Conservation (phyloP, 2,888 invertebrate genomes). For the Latrodectus elegans region DNA sequence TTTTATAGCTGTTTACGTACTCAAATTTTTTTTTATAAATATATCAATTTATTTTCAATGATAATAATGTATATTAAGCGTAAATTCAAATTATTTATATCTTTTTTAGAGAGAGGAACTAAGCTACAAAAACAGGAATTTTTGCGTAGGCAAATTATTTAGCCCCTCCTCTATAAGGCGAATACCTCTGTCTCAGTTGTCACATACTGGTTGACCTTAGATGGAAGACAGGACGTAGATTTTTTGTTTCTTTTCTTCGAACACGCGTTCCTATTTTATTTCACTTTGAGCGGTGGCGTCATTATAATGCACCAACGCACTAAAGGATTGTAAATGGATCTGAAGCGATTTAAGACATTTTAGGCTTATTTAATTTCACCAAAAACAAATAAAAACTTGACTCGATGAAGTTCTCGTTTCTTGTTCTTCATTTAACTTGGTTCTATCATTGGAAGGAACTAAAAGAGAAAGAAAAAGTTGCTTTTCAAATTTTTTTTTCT, state of each 20-base stretch:
- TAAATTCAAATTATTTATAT: no score
- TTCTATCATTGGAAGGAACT: no score
- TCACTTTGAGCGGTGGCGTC: slow-evolving; percentile 25
- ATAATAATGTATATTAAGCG: no score
- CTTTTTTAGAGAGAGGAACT: no score
- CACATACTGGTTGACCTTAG: slow-evolving; percentile 41
- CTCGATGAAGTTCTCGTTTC: background rate
- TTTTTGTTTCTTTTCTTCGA: background rate
- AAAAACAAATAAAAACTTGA: background rate
- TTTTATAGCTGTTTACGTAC: no score
- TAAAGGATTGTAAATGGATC: background rate
- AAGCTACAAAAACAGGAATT: slow-evolving; percentile 4
- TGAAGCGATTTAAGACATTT: slow-evolving; percentile 9
- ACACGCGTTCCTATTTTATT: background rate
- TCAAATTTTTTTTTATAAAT: no score
- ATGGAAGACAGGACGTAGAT: slow-evolving; percentile 18
- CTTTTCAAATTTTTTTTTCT: no score
- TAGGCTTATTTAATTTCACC: slow-evolving; percentile 1
- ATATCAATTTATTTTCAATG: no score
- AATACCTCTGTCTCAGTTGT: slow-evolving; percentile 23
- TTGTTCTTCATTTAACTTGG: no score
- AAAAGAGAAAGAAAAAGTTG: no score
- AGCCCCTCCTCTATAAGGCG: background rate
- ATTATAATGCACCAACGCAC: slow-evolving; percentile 32
- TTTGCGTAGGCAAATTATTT: slow-evolving; percentile 25